Base-by-base conservation (phyloP, 2,797 vertebrate genomes). In the Enteromius viviparus region DNA sequence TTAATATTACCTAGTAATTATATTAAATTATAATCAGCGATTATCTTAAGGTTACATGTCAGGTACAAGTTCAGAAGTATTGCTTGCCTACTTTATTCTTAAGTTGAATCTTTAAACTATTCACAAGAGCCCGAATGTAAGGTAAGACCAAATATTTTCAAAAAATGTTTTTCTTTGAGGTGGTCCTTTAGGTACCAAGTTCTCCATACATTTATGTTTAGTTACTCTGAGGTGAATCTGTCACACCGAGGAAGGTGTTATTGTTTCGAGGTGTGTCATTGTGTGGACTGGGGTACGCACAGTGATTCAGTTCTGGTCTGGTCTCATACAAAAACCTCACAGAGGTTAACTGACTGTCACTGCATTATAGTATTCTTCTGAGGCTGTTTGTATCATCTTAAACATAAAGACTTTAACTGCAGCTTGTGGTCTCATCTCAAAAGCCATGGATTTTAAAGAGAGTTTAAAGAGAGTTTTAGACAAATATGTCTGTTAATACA, bases 291-390 rank as follows among this genome's bases (percentile, higher is more conserved):
- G 80, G 37, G 26, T 81, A 81, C 77, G 42, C 87, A 86, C 87
- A 81, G 80, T 78, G 80, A 62, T 76, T 69, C 42, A 58, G 4
- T 32, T 76, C 53, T 34, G 23, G 0, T 21, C 21, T 12, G 6
- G 17, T 8, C 76, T 40, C 58, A 17, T 86, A 86, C 85, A 87
- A 85, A 87, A 87, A 89, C 82, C 74, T 74, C 76, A n/a, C 69
- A 62, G 7, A 47, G 37, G 40, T 26, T 6, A 26, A 17, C 6
- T 21, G n/a, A 9, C 66, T 70, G 23, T 0, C 17, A 19, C n/a
- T 58, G 21, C 17, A 29, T 7, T 29, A 4, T 11, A 45, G 0
- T 5, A 32, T 42, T 68, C n/a, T 9, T n/a, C 60, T 29, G 12
- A 32, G 15, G 17, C 1, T 14, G 26, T 17, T 60, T 29, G 9